Evolutionary conservation across 2,888 invertebrate species (phyloP), one percentile per base, ranked within the genome.

Genomic region (Kuschelorhynchus macadamiae): DNA sequence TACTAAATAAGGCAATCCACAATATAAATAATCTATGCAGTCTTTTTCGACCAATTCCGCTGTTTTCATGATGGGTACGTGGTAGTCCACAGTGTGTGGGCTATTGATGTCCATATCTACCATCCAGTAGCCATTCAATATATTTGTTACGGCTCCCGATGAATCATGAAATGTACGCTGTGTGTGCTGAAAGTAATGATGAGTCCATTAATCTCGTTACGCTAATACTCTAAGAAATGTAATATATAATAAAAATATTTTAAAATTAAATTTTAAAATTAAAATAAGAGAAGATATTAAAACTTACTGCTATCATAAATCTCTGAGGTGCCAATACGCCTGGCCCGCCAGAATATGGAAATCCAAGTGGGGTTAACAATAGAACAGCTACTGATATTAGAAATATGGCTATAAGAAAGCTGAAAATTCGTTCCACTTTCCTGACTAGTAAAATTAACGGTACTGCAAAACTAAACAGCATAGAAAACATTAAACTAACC

Each of bases 1-100:
- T 81, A 93, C 89, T 79, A 89, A 88, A 85, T 92, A 94, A 11
- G 94, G 93, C 83, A 91, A 85, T 63, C 93, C 94, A 84, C 94
- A 94, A 84, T 92, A 93, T 73, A 90, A 82, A 81, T 89, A 86
- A 62, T 85, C 83, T 52, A 85, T 82, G 82, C 93, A 93, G 74
- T 89, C 85, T 79, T 85, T 79, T 14, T 83, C 79, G 20, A 87
- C 84, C 59, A 84, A 75, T 72, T 83, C 74, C 9, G 86, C 84
- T 64, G 82, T 79, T 72, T 78, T 77, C 78, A 88, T 81, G 80
- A 88, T 87, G 44, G 88, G 87, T 62, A 89, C 87, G 68, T 87
- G 82, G 11, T 84, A 78, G 73, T 85, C 85, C 12, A 90, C 86
- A 39, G 88, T 86, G 56, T 86, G 85, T 12, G 89, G 89, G 81